Percentiles rank a stretch among this genome's conserved stretches.
phyloP scores from a whole-genome alignment of 2,113 vertebrate species.

The Sinocyclocheilus maitianheensis region DNA sequence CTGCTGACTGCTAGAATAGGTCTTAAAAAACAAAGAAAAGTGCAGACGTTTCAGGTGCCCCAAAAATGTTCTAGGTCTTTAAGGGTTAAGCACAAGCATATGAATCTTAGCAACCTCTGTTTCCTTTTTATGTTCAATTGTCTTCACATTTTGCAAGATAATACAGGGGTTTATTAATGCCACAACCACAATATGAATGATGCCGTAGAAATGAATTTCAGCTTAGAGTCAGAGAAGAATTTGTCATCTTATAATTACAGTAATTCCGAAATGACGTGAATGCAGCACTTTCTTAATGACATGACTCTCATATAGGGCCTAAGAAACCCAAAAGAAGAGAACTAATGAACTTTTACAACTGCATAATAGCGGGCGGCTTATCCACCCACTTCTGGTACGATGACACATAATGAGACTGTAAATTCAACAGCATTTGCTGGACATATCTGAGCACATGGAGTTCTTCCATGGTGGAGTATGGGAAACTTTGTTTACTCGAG shows the following conservation, averaged over 20 bases:
- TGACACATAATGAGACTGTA: constrained; percentile 46
- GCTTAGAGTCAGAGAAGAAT: not conserved
- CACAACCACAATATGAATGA: not conserved
- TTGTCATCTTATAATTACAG: not conserved
- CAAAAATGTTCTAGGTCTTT: too few relatives aligned
- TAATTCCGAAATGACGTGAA: not conserved
- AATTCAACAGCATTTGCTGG: constrained; percentile 6
- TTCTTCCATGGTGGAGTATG: not conserved
- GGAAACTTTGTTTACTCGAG: constrained; percentile 43
- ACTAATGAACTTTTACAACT: constrained; percentile 54
- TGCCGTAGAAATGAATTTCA: not conserved
- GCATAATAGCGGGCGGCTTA: constrained; percentile 46
- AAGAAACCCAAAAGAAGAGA: constrained; percentile 47
- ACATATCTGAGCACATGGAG: constrained; percentile 19
- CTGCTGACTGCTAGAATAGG: too few relatives aligned
- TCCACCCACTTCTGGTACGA: too few relatives aligned
- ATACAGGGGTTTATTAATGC: not conserved
- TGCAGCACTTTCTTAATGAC: constrained; percentile 27
- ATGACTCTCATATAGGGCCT: constrained; percentile 31
- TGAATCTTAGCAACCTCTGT: not conserved
- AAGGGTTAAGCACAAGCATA: not conserved
- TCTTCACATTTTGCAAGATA: too few relatives aligned
- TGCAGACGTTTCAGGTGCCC: too few relatives aligned
- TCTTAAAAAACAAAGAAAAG: too few relatives aligned
- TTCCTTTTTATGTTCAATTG: too few relatives aligned